phyloP scores from a whole-genome alignment of 2,888 invertebrate genomes.

The Noctua fimbriata region DNA sequence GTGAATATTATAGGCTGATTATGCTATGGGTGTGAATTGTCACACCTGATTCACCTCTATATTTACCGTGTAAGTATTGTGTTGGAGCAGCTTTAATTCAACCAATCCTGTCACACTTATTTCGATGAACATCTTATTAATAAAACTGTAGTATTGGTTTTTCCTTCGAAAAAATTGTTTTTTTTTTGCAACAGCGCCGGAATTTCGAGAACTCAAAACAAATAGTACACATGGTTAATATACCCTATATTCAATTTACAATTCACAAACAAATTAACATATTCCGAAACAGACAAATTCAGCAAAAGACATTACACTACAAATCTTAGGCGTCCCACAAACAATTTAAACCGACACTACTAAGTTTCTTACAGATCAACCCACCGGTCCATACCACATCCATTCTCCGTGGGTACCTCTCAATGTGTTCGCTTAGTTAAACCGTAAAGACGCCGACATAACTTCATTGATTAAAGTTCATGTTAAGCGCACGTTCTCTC shows the following conservation, averaged over 20 bases:
- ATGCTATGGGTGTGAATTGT: not conserved
- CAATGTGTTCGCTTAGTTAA: slow-evolving; percentile 87
- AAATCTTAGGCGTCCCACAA: slow-evolving; percentile 20
- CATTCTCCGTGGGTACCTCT: slow-evolving; percentile 66
- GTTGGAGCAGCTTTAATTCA: not conserved
- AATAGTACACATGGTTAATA: no score
- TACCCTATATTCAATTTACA: no score
- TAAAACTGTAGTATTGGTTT: not conserved
- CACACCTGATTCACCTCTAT: not conserved
- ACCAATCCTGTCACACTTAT: not conserved
- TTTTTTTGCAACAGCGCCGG: no score
- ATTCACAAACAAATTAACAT: not conserved
- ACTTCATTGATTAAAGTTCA: slow-evolving; percentile 89
- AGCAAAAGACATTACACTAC: not conserved
- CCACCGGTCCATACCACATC: slow-evolving; percentile 72
- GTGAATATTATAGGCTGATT: no score
- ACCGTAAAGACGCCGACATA: slow-evolving; percentile 88
- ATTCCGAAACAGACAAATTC: not conserved
- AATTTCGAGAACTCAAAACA: no score
- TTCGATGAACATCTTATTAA: not conserved
- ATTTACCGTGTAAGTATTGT: not conserved
- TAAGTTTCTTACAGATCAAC: not conserved
- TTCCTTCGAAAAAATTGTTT: not conserved
- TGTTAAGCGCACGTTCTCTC: slow-evolving; percentile 81
- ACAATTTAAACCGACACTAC: slow-evolving; percentile 8